phyloP scores from a whole-genome alignment of 2,888 invertebrate species.

The Cerceris ruficornis region DNA sequence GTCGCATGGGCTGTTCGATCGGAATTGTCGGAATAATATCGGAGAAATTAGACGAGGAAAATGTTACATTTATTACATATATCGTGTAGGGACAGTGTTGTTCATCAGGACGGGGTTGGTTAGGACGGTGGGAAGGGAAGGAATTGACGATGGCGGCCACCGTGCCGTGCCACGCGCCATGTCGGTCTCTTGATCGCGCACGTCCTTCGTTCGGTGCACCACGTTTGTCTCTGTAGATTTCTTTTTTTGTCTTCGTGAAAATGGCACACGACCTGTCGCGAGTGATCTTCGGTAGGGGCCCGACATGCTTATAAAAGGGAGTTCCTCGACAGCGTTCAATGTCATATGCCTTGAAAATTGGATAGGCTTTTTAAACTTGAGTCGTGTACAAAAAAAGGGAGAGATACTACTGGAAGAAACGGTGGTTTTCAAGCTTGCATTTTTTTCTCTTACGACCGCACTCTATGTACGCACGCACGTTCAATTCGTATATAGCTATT shows the following conservation, averaged over 20 bases:
- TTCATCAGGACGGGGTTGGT: constrained; percentile 43
- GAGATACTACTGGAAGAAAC: constrained; percentile 41
- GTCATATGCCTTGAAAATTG: constrained; percentile 27
- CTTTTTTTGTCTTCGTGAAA: constrained; percentile 52
- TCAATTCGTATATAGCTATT: too few species aligned
- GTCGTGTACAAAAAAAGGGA: neutral
- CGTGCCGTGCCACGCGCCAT: constrained; percentile 79
- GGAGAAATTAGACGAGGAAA: neutral
- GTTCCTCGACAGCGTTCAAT: neutral
- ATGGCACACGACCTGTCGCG: constrained; percentile 57
- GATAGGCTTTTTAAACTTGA: constrained; percentile 15
- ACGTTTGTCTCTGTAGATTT: constrained; percentile 38
- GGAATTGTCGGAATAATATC: constrained; percentile 26
- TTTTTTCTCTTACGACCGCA: constrained; percentile 1
- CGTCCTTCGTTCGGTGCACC: constrained; percentile 63
- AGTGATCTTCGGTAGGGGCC: constrained; percentile 23
- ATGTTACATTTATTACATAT: constrained; percentile 22
- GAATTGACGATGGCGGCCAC: constrained; percentile 75
- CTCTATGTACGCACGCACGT: too few species aligned
- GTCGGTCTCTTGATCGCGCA: constrained; percentile 71
- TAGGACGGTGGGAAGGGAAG: constrained; percentile 50
- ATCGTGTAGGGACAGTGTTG: constrained; percentile 31
- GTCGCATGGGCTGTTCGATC: constrained; percentile 1
- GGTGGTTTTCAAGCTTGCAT: constrained; percentile 7
- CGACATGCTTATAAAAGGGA: constrained; percentile 27